Evolutionary conservation across 2,113 vertebrate species (phyloP).

Genomic region (Grammomys surdaster): DNA sequence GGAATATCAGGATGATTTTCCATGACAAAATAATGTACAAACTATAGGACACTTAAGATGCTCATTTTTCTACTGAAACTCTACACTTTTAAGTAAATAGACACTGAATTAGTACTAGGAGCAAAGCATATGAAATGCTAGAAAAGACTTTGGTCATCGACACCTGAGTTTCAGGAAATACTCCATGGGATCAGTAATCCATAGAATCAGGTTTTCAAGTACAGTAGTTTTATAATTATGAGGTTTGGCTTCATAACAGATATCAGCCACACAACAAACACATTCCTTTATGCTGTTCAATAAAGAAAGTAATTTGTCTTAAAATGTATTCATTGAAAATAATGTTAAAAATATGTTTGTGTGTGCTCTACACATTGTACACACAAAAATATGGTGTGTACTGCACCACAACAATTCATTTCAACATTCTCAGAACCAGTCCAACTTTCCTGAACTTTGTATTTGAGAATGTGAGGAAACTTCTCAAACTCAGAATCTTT

Average conservation of each 20-base stretch:
- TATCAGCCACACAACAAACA: background rate
- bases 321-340: constrained; percentile 1
- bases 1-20: background rate
- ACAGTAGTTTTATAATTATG: background rate
- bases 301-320: background rate
- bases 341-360: background rate
- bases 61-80: constrained; percentile 24
- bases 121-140: constrained; percentile 16
- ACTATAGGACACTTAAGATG: background rate
- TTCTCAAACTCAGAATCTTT: background rate
- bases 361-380: background rate
- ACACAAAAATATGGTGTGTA: background rate
- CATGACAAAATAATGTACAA: constrained; percentile 14
- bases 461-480: background rate
- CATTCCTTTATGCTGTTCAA: background rate
- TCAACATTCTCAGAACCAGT: background rate
- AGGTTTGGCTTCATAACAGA: background rate
- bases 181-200: background rate
- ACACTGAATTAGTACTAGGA: background rate
- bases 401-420: background rate
- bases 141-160: constrained; percentile 21
- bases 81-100: background rate
- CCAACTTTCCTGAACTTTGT: constrained; percentile 1
- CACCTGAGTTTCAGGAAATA: background rate
- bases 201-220: background rate